Conservation (phyloP, 1,140 invertebrate species). For the Alviniconcha marisindica region DNA sequence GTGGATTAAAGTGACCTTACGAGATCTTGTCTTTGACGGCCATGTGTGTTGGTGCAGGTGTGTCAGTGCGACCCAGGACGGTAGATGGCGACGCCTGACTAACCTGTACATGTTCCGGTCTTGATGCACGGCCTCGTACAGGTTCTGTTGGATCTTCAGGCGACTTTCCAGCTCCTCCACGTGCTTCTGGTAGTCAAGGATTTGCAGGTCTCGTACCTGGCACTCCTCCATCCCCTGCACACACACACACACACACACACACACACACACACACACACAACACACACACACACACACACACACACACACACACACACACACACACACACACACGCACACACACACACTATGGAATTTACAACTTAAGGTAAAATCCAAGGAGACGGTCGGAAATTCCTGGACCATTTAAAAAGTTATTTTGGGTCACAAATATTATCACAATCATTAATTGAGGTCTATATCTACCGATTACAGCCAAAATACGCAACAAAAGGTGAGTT, state of each 20-base stretch:
- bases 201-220: slow-evolving; percentile 25
- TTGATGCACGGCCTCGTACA: slow-evolving; percentile 32
- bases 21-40: too few relatives aligned
- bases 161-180: slow-evolving; percentile 24
- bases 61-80: background rate
- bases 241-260: background rate
- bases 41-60: background rate
- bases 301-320: background rate
- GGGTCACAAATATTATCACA: too few relatives aligned
- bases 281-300: slow-evolving; percentile 16
- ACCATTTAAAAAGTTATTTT: too few relatives aligned
- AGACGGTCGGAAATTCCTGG: too few relatives aligned
- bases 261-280: slow-evolving; percentile 17
- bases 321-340: background rate
- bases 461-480: too few relatives aligned
- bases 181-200: slow-evolving; percentile 17
- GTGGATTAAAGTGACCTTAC: background rate
- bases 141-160: slow-evolving; percentile 33
- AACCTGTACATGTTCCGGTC: slow-evolving; percentile 36
- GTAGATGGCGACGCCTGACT: background rate
- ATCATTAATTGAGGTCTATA: too few relatives aligned
- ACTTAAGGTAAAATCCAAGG: too few relatives aligned
- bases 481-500: too few relatives aligned
- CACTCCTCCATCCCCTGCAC: slow-evolving; percentile 5
- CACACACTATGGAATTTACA: too few relatives aligned